A percentile compares a stretch with the other conserved stretches of the same genome.
phyloP scores from a whole-genome alignment of 2,113 vertebrate genomes.

The Danionella cerebrum region DNA sequence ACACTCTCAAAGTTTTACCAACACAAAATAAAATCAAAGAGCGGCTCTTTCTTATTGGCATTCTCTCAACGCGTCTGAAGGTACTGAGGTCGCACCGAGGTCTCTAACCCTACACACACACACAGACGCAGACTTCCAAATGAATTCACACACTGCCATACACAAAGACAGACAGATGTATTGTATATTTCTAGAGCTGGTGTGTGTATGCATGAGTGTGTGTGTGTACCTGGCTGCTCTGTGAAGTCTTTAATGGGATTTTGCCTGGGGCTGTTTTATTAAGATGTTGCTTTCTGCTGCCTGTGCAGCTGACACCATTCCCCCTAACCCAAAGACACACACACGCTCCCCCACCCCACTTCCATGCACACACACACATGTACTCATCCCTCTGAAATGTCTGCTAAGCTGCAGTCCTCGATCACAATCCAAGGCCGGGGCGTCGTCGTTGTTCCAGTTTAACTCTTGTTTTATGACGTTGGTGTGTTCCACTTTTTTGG shows the following conservation, averaged over 20 bases:
- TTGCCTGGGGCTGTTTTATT: slow-evolving; percentile 99
- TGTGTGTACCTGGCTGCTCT: slow-evolving; percentile 83
- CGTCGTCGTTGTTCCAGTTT: too few relatives aligned
- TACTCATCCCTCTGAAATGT: slow-evolving; percentile 4
- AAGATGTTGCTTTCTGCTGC: slow-evolving; percentile 99
- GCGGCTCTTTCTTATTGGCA: slow-evolving; percentile 32
- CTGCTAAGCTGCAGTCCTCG: slow-evolving; percentile 2
- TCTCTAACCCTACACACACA: slow-evolving; percentile 27
- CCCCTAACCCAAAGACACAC: slow-evolving; percentile 36
- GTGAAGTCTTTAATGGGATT: slow-evolving; percentile 99
- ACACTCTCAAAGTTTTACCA: slow-evolving; percentile 3
- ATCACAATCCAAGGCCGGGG: slow-evolving; percentile 8
- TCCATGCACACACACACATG: slow-evolving; percentile 44
- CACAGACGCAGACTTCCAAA: slow-evolving; percentile 43
- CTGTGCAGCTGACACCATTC: slow-evolving; percentile 98
- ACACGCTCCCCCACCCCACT: slow-evolving; percentile 49
- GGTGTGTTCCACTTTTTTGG: too few relatives aligned
- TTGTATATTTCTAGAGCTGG: slow-evolving; percentile 48
- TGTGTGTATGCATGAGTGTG: slow-evolving; percentile 48
- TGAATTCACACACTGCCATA: slow-evolving; percentile 64
- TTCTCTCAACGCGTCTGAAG: slow-evolving; percentile 28
- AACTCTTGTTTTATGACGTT: too few relatives aligned
- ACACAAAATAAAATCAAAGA: slow-evolving; percentile 29
- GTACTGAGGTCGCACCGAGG: slow-evolving; percentile 40
- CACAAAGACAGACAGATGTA: slow-evolving; percentile 67